Percentiles rank a stretch among this genome's conserved stretches.
These are phyloP conservation scores for Setophaga petechia DNA, from an alignment of 2,113 vertebrate genomes.

Conservation along the genomic window DNA sequence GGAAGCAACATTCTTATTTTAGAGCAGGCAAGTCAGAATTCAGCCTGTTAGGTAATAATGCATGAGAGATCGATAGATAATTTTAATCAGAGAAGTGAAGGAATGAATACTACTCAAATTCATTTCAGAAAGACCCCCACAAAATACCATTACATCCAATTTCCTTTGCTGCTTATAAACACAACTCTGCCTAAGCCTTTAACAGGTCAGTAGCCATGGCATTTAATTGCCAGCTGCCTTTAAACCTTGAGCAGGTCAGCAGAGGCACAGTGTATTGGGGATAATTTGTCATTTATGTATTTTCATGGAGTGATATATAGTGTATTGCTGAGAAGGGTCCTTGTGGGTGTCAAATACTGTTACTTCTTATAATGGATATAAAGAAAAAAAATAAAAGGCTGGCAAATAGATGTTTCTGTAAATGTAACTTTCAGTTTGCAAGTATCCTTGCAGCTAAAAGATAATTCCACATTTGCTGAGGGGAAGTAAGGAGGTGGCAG, in stretches of 20 bases:
- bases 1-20: conserved; percentile 32
- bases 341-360: conserved; percentile 68
- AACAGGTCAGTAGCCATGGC: conserved; percentile 34
- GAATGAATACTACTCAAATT: conserved; percentile 19
- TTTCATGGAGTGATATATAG: conserved; percentile 70
- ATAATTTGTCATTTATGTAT: conserved; percentile 72
- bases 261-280: conserved; percentile 59
- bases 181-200: not conserved
- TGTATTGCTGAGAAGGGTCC: conserved; percentile 61
- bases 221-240: conserved; percentile 69
- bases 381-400: not conserved
- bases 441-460: conserved; percentile 41
- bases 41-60: conserved; percentile 16
- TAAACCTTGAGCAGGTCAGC: conserved; percentile 70
- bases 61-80: not conserved
- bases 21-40: conserved; percentile 34
- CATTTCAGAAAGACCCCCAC: not conserved
- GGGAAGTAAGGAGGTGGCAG: conserved; percentile 23
- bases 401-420: conserved; percentile 65
- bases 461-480: conserved; percentile 33
- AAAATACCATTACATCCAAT: not conserved
- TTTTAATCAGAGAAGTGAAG: conserved; percentile 29
- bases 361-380: conserved; percentile 58
- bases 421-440: conserved; percentile 53
- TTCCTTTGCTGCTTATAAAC: conserved; percentile 26